Conservation (phyloP, 1,140 invertebrate species). For the Spodoptera frugiperda region DNA sequence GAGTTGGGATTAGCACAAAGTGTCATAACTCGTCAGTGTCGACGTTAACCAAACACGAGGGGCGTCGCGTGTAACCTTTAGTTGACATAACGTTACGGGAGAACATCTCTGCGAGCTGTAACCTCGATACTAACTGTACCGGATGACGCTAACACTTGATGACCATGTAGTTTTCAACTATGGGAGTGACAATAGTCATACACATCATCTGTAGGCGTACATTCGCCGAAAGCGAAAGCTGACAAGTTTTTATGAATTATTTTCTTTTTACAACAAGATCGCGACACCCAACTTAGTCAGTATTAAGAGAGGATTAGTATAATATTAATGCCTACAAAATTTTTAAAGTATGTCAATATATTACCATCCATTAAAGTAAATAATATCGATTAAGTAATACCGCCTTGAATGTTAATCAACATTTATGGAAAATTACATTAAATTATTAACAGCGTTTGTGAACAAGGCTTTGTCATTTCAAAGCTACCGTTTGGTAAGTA, state of each 20-base stretch:
- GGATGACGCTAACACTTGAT: constrained; percentile 6
- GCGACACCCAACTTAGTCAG: too few relatives aligned
- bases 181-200: background rate
- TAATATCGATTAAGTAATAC: constrained; percentile 2
- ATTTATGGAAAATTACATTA: constrained; percentile 15
- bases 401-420: constrained; percentile 23
- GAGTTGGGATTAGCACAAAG: constrained; percentile 13
- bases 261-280: too few relatives aligned
- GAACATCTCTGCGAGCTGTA: background rate
- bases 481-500: constrained; percentile 7
- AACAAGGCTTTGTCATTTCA: background rate
- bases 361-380: background rate
- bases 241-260: too few relatives aligned
- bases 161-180: background rate
- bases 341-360: background rate
- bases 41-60: constrained; percentile 11
- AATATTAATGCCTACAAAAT: too few relatives aligned
- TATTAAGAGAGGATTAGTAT: too few relatives aligned
- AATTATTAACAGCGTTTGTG: background rate
- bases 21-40: constrained; percentile 18
- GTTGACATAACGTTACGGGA: constrained; percentile 17
- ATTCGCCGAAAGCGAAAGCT: too few relatives aligned
- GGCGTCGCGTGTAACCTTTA: constrained; percentile 15
- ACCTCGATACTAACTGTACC: background rate
- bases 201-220: too few relatives aligned